A percentile compares a stretch with the other conserved stretches of the same genome.
Evolutionary conservation across 2,797 vertebrate species (phyloP).

Genomic region (Erithacus rubecula): DNA sequence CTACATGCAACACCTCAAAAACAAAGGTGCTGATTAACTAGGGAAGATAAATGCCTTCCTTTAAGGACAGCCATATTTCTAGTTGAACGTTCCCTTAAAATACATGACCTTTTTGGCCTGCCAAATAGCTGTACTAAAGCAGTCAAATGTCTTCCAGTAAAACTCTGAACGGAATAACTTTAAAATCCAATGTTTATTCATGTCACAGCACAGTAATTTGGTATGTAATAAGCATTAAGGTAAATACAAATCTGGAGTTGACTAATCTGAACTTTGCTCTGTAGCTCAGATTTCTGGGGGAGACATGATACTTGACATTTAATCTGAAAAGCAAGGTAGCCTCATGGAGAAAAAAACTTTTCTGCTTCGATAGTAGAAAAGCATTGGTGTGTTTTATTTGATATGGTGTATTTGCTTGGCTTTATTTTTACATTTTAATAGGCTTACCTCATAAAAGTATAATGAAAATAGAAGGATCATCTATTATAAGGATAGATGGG

Average conservation of each 20-base stretch:
- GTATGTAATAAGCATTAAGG: constrained; percentile 55
- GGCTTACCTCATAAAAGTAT: constrained; percentile 71
- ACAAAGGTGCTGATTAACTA: background rate
- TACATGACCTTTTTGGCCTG: background rate
- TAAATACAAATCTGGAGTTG: constrained; percentile 50
- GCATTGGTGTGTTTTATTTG: constrained; percentile 65
- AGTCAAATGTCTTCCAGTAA: constrained; percentile 3
- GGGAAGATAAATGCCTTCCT: background rate
- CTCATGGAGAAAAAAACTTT: constrained; percentile 39
- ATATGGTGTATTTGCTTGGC: constrained; percentile 64
- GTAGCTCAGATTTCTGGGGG: constrained; percentile 42
- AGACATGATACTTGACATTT: constrained; percentile 67
- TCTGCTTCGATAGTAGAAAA: constrained; percentile 6
- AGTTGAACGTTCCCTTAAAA: background rate
- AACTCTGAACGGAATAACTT: constrained; percentile 32
- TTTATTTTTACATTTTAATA: constrained; percentile 76
- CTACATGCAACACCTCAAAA: background rate
- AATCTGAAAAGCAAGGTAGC: constrained; percentile 67
- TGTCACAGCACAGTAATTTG: constrained; percentile 38
- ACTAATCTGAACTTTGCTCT: constrained; percentile 57
- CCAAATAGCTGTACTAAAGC: background rate
- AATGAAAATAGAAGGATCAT: constrained; percentile 74
- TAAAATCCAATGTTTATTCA: constrained; percentile 61
- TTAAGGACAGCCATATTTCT: background rate
- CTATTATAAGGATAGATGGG: constrained; percentile 42